These are phyloP conservation scores for Pangasianodon hypophthalmus DNA, from an alignment of 2,113 vertebrate species.

Conservation along the genomic window DNA sequence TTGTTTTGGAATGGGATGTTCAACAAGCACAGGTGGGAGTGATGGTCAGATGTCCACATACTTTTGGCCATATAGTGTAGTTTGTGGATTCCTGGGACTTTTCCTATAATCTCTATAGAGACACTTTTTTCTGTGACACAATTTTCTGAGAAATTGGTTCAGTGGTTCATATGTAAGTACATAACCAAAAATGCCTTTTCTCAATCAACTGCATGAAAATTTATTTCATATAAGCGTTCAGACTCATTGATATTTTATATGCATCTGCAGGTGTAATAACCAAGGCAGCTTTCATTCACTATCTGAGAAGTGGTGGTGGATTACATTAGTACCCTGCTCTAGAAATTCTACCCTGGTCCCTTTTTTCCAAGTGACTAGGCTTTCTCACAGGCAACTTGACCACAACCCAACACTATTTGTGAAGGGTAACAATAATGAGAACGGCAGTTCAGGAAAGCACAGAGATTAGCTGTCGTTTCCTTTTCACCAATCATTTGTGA, in stretches of 20 bases:
- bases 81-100: neutral
- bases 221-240: neutral
- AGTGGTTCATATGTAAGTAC: neutral
- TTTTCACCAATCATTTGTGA: slow-evolving; percentile 17
- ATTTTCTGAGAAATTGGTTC: neutral
- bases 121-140: too few relatives aligned
- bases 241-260: neutral
- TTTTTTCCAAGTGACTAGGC: neutral
- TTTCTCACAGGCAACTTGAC: neutral
- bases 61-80: neutral
- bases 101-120: neutral
- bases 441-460: neutral
- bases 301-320: neutral
- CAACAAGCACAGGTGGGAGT: neutral
- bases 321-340: neutral
- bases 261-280: neutral
- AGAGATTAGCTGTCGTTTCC: slow-evolving; percentile 34
- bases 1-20: neutral
- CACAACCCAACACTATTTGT: neutral
- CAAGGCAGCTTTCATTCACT: neutral
- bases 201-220: neutral
- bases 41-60: neutral
- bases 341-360: neutral
- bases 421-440: slow-evolving; percentile 6
- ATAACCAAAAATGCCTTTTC: neutral